Base-by-base conservation (phyloP, 2,888 invertebrate species). In the Chorisops tibialis region DNA sequence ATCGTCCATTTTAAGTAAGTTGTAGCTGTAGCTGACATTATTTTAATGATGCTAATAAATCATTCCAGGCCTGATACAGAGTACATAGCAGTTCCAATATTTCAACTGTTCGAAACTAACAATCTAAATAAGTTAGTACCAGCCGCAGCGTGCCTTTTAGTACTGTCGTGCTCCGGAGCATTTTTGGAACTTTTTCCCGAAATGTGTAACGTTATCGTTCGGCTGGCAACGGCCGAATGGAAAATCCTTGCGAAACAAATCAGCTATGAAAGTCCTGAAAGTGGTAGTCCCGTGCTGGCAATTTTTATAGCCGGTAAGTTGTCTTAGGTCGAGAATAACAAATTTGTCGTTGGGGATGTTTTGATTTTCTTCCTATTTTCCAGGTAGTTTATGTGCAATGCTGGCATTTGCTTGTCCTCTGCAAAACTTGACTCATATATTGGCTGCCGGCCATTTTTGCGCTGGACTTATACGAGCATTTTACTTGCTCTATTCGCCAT, bases 321-420 rank as follows among this genome's bases (percentile, higher is more conserved):
- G 5, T 30, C 30, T 7, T 30, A 30, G 9, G 7, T 30, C 30
- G 30, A n/a, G n/a, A n/a, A n/a, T 30, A 30, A 30, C 1, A 9
- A 2, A 30, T 5, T 30, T 30, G 5, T 30, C 9, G 9, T 30
- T 30, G 30, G n/a, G 30, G 5, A 30, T n/a, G 9, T 11, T 24
- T 6, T 41, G 6, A 5, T 19, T 62, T n/a, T 39, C 12, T 38
- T 39, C 38, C 14, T 19, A 47, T 22, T 21, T 63, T 62, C n/a
- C 45, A 79, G 82, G 83, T 58, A 81, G 82, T 65, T 71, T 83
- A 35, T 80, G 82, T 45, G 81, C 82, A 49, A 81, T 83, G 72
- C 68, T 83, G 64, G 82, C 83, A 3, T 83, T 83, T 68, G 81
- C 82, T 39, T 83, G 83, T 67, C 83, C 83, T 1, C 68, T 83